These are phyloP conservation scores for Pteronotus mesoamericanus DNA, from an alignment of 2,797 vertebrate genomes.

Conservation along the genomic window DNA sequence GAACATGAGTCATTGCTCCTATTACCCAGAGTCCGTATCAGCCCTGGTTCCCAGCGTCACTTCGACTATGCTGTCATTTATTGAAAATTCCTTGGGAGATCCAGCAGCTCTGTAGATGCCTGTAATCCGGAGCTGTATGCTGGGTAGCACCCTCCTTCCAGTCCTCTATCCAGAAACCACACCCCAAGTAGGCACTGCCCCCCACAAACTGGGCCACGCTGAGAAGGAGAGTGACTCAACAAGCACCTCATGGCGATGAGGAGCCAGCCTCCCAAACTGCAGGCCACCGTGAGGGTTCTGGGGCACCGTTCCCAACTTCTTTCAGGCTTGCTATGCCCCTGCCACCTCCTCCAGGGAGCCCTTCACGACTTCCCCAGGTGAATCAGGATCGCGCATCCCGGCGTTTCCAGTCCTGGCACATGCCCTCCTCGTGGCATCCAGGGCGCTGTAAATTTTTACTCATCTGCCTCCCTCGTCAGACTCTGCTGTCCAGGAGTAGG, in stretches of 20 bases:
- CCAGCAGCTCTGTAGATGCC: background rate
- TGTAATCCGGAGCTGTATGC: background rate
- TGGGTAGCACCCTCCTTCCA: background rate
- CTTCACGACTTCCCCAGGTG: background rate
- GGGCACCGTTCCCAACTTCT: background rate
- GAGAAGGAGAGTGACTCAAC: background rate
- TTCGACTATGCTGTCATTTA: background rate
- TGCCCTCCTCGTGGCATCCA: background rate
- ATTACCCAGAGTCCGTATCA: background rate
- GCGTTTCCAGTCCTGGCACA: background rate
- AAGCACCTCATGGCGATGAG: background rate
- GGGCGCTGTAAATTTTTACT: background rate
- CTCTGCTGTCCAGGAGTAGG: background rate
- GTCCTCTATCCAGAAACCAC: background rate
- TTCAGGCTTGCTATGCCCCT: background rate
- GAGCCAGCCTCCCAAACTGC: background rate
- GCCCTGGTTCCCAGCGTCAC: background rate
- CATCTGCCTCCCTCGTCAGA: background rate
- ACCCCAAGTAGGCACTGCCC: background rate
- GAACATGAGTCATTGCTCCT: background rate
- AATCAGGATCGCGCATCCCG: background rate
- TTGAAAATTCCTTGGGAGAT: background rate
- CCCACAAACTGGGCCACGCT: background rate
- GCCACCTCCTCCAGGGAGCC: background rate
- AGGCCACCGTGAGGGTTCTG: background rate